These are phyloP conservation scores for Scaptomyza tumidula DNA, from an alignment of 2,888 invertebrate species.

Conservation along the genomic window DNA sequence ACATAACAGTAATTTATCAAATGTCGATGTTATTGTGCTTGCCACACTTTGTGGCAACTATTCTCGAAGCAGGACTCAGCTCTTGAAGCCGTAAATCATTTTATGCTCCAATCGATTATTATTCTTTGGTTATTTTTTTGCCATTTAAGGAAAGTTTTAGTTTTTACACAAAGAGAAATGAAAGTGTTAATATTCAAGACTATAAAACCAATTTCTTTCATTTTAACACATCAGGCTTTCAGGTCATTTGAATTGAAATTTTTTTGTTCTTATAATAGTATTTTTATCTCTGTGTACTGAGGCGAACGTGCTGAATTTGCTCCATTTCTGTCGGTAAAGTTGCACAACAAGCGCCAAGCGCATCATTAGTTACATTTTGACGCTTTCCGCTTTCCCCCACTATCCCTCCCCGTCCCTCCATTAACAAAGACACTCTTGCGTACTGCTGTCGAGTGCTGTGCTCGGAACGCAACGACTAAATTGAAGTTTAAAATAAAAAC, in stretches of 20 bases:
- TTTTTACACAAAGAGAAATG: constrained; percentile 1
- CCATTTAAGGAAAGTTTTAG: constrained; percentile 11
- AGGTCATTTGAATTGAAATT: background rate
- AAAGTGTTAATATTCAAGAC: background rate
- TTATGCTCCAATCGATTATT: constrained; percentile 60
- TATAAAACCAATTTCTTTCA: too few species aligned
- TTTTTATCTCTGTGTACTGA: constrained; percentile 5
- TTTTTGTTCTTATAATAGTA: background rate
- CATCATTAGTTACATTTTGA: constrained; percentile 73
- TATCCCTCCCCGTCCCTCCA: background rate
- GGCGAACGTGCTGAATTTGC: constrained; percentile 79
- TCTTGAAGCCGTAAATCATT: constrained; percentile 62
- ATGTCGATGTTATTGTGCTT: constrained; percentile 35
- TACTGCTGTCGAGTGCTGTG: constrained; percentile 24
- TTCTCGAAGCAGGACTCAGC: constrained; percentile 40
- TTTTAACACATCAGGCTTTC: too few species aligned
- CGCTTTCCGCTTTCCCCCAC: background rate
- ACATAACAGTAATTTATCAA: constrained; percentile 80
- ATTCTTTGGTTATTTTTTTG: constrained; percentile 32
- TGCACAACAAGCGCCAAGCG: constrained; percentile 60
- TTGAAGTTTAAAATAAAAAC: constrained; percentile 80
- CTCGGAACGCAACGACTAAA: constrained; percentile 58
- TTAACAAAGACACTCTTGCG: constrained; percentile 4
- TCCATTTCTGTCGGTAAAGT: constrained; percentile 71
- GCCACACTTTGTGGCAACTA: constrained; percentile 51